Evolutionary conservation across 2,113 vertebrate genomes (phyloP).

Genomic region (Potamarius usumacintae): DNA sequence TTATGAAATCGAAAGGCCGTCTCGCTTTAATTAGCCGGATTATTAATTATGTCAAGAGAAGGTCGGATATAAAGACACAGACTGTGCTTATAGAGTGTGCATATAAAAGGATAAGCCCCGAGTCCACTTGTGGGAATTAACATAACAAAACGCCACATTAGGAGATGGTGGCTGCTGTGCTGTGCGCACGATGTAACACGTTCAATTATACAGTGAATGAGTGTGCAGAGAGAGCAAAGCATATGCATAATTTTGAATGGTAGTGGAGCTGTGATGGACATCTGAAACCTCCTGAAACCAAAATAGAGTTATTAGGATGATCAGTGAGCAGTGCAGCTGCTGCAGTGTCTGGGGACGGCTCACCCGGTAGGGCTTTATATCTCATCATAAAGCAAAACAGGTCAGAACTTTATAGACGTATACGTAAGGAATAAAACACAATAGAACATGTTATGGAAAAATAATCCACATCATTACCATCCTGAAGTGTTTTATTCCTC

Average conservation of each 20-base stretch:
- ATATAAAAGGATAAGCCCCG: conserved; percentile 35
- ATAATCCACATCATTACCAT: not conserved
- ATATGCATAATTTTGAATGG: conserved; percentile 26
- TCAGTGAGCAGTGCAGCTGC: not conserved
- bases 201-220: conserved; percentile 28
- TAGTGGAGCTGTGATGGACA: conserved; percentile 23
- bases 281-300: conserved; percentile 17
- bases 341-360: not conserved
- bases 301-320: not conserved
- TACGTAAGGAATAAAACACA: not conserved
- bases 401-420: not conserved
- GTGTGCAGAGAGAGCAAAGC: not conserved
- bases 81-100: not conserved
- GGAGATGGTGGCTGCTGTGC: not conserved
- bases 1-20: too few species aligned
- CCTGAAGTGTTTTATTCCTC: not conserved
- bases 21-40: too few species aligned
- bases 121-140: conserved; percentile 34
- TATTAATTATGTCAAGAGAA: too few species aligned
- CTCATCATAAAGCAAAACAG: not conserved
- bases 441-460: not conserved
- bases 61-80: conserved; percentile 17
- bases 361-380: not conserved
- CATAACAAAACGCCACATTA: conserved; percentile 45
- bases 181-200: conserved; percentile 34